Evolutionary conservation across 1,140 invertebrate genomes (phyloP).

Genomic region (Hermatobates lingyangjiaoensis): DNA sequence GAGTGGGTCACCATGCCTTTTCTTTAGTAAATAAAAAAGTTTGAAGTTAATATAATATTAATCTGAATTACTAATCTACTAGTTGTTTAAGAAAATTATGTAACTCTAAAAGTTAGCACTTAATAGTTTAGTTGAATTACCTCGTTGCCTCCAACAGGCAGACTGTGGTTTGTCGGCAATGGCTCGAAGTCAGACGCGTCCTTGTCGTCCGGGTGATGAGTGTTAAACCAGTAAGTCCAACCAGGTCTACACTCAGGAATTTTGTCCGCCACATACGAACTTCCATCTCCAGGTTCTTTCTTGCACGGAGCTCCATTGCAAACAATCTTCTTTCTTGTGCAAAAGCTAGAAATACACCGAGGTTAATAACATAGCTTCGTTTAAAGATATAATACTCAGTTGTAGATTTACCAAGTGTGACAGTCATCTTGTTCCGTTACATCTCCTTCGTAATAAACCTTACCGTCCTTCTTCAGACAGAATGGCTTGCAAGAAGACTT

Average conservation of each 20-base stretch:
- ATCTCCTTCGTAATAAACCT: conserved; percentile 53
- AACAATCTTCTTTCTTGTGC: conserved; percentile 40
- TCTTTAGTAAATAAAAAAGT: too few species aligned
- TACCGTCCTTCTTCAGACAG: conserved; percentile 46
- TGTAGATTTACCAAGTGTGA: conserved; percentile 39
- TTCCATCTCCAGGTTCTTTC: not conserved
- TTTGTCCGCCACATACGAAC: conserved; percentile 19
- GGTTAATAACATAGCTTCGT: not conserved
- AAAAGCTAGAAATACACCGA: conserved; percentile 30
- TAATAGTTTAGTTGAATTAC: too few species aligned
- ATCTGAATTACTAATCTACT: not conserved
- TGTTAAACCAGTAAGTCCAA: conserved; percentile 58
- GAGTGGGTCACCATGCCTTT: too few species aligned
- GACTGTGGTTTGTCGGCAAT: conserved; percentile 33
- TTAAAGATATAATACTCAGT: too few species aligned
- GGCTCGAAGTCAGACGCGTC: conserved; percentile 37
- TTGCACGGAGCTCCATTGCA: conserved; percentile 48
- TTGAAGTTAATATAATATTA: not conserved
- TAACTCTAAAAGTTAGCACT: conserved; percentile 5
- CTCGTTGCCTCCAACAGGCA: too few species aligned
- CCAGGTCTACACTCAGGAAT: conserved; percentile 37
- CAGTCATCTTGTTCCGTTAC: conserved; percentile 50
- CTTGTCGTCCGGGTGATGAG: conserved; percentile 25
- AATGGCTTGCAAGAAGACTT: conserved; percentile 42
- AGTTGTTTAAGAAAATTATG: not conserved